Evolutionary conservation across 2,113 vertebrate species (phyloP), one percentile per base, ranked within the genome.

Genomic region (Corythoichthys intestinalis): DNA sequence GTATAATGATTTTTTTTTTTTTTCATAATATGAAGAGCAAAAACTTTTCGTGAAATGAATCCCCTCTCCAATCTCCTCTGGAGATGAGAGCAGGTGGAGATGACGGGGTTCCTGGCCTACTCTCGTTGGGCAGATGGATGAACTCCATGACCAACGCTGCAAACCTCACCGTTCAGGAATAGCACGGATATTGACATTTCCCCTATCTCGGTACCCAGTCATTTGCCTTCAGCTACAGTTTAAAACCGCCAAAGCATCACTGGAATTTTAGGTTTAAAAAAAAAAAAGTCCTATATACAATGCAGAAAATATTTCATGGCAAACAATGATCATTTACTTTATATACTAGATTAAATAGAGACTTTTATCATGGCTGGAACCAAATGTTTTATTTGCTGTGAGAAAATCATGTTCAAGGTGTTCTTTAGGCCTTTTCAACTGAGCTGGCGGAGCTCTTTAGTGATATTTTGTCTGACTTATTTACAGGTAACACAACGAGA

Each of bases 11-110:
- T 28, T 28, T 28, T 28, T 28, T n/a, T n/a, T n/a, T n/a, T n/a
- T n/a, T n/a, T n/a, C n/a, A 28, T 28, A 28, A 28, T 28, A 28
- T 28, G 20, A 28, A 28, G 20, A 28, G 20, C 20, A 28, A 28
- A 28, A 28, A 28, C 20, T 28, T 28, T 28, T 1, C 20, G 20
- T 28, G 20, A 28, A 28, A 28, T 90, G 87, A 85, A 86, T 88
- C 84, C 48, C 20, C 28, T 2, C 34, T 38, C 59, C 59, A 65
- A 47, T 83, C 80, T 76, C 85, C 83, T 87, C 75, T 86, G 80
- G 75, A 87, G 85, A 75, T 38, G 66, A 77, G 68, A 88, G 77
- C 90, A 88, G 88, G 87, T 90, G 87, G 84, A 87, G 83, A 83
- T 87, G 85, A 85, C 78, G 62, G 85, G 88, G 82, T 84, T 74